These are phyloP conservation scores for Notothenia rossii DNA, from an alignment of 2,113 vertebrate species.

Conservation along the genomic window DNA sequence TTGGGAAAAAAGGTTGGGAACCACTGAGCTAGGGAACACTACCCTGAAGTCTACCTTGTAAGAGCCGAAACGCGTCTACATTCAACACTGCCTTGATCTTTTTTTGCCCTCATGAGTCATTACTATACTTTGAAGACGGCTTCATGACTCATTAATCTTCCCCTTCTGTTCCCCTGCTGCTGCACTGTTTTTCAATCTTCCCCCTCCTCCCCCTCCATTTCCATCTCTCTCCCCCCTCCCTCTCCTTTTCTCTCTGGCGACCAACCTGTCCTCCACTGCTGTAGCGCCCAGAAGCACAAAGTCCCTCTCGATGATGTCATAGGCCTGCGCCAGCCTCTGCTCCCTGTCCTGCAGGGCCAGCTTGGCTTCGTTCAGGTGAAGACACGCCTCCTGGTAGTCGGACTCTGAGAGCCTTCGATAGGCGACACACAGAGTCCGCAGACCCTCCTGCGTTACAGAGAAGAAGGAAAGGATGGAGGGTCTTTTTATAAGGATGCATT, in stretches of 20 bases:
- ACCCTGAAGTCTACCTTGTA: constrained; percentile 20
- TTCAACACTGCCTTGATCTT: constrained; percentile 23
- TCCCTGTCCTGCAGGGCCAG: constrained; percentile 94
- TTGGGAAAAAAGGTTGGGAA: too few relatives aligned
- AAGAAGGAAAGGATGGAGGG: background rate
- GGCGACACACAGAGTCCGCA: constrained; percentile 94
- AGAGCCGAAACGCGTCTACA: constrained; percentile 4
- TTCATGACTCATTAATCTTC: constrained; percentile 53
- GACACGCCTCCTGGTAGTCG: constrained; percentile 85
- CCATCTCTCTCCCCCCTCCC: background rate
- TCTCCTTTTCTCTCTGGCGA: constrained; percentile 8
- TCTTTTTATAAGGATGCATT: background rate
- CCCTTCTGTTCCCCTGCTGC: constrained; percentile 24
- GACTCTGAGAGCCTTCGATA: constrained; percentile 87
- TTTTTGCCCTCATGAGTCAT: constrained; percentile 40
- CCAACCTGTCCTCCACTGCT: constrained; percentile 95
- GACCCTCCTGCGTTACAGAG: constrained; percentile 87
- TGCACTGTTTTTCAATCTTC: constrained; percentile 30
- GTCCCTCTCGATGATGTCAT: constrained; percentile 92
- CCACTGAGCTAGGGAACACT: constrained; percentile 23
- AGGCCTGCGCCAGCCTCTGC: constrained; percentile 92
- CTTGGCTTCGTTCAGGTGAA: constrained; percentile 88
- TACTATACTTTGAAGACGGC: constrained; percentile 30
- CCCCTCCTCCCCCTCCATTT: background rate
- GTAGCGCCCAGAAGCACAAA: constrained; percentile 95